phyloP scores from a whole-genome alignment of 1,140 invertebrate genomes.

The Drosophila ohnishii region DNA sequence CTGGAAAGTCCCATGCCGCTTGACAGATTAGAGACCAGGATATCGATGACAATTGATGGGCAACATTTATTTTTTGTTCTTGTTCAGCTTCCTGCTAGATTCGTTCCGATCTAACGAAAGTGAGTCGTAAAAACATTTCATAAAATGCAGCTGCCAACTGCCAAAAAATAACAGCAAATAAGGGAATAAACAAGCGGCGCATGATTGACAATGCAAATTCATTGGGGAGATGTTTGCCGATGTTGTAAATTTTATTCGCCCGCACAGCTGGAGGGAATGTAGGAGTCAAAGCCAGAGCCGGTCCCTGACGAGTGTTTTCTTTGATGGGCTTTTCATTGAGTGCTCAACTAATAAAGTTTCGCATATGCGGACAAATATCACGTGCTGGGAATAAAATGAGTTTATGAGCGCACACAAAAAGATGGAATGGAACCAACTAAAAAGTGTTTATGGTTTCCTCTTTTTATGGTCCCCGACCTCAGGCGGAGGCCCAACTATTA shows the following conservation, averaged over 20 bases:
- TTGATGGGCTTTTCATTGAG: conserved; percentile 63
- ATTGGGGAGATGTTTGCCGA: conserved; percentile 22
- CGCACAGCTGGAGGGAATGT: conserved; percentile 18
- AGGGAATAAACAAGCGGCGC: conserved; percentile 24
- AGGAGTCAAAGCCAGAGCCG: neutral
- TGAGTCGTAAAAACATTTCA: conserved; percentile 45
- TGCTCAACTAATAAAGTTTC: conserved; percentile 64
- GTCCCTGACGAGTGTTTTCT: conserved; percentile 31
- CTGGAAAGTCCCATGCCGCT: conserved; percentile 22
- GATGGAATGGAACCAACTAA: conserved; percentile 39
- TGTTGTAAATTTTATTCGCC: conserved; percentile 47
- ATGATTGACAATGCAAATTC: conserved; percentile 42
- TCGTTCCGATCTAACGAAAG: conserved; percentile 19
- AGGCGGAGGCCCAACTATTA: conserved; percentile 37
- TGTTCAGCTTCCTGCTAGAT: conserved; percentile 11
- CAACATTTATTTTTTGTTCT: conserved; percentile 18
- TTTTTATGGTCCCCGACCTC: conserved; percentile 41
- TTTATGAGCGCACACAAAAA: conserved; percentile 56
- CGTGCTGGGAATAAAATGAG: conserved; percentile 67
- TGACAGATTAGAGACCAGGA: conserved; percentile 37
- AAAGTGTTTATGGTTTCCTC: conserved; percentile 58
- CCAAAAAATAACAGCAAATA: conserved; percentile 23
- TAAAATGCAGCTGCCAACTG: conserved; percentile 35
- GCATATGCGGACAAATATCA: conserved; percentile 55
- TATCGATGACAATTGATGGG: conserved; percentile 47